Evolutionary conservation across 2,113 vertebrate species (phyloP).

Genomic region (Orientallactaga bullata): DNA sequence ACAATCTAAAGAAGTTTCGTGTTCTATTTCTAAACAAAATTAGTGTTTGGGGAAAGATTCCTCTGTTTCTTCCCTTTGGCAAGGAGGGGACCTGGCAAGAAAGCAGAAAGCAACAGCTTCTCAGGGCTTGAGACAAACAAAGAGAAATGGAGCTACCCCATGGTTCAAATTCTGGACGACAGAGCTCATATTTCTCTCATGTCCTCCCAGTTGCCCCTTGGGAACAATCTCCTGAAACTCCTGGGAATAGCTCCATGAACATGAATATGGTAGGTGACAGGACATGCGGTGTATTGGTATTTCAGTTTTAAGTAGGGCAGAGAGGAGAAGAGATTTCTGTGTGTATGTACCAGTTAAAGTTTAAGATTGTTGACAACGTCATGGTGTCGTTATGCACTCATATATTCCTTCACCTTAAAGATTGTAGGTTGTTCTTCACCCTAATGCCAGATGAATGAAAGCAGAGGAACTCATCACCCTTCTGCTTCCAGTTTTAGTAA

Average conservation of each 20-base stretch:
- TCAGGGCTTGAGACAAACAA: not conserved
- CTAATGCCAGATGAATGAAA: not conserved
- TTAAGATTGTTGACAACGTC: not conserved
- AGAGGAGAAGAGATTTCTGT: not conserved
- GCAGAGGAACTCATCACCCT: not conserved
- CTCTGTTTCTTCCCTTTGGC: not conserved
- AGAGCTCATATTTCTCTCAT: not conserved
- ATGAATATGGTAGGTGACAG: not conserved
- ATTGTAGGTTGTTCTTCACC: not conserved
- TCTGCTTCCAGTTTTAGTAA: constrained; percentile 17
- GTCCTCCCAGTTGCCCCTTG: not conserved
- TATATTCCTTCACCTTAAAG: not conserved
- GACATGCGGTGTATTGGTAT: not conserved
- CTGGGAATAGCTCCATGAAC: not conserved
- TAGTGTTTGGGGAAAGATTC: not conserved
- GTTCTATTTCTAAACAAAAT: not conserved
- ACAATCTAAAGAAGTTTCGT: not conserved
- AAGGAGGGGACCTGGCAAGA: not conserved
- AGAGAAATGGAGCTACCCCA: not conserved
- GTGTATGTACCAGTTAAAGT: not conserved
- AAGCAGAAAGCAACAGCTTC: not conserved
- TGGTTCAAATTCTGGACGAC: not conserved
- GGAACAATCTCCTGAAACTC: not conserved
- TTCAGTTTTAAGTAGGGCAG: not conserved
- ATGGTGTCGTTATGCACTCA: not conserved